A percentile compares a stretch with the other conserved stretches of the same genome.
Evolutionary conservation across 2,797 vertebrate genomes (phyloP).

Genomic region (Lagodon rhomboides): DNA sequence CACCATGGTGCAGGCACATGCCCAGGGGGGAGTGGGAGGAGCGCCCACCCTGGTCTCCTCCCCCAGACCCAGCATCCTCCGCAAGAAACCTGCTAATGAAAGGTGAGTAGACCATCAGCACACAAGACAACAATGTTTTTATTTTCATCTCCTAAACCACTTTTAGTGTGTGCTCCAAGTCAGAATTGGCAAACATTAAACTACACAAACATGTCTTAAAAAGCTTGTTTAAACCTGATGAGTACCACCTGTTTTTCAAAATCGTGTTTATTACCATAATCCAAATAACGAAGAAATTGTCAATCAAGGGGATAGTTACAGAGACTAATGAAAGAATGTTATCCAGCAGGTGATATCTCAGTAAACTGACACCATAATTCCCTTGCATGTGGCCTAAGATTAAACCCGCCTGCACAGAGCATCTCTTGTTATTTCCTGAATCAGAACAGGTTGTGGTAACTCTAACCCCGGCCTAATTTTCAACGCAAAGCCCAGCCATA

Average conservation of each 20-base stretch:
- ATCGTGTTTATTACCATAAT: background rate
- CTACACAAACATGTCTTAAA: background rate
- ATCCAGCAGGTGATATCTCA: background rate
- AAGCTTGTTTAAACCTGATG: background rate
- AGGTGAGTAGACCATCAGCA: conserved; percentile 83
- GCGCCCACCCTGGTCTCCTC: conserved; percentile 93
- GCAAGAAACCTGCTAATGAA: conserved; percentile 95
- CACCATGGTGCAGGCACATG: conserved; percentile 94
- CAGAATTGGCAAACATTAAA: background rate
- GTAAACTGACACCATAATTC: background rate
- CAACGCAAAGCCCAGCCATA: background rate
- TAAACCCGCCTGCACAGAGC: background rate
- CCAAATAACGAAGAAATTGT: background rate
- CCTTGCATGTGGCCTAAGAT: background rate
- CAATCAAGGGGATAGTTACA: background rate
- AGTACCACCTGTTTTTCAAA: background rate
- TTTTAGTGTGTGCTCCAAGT: background rate
- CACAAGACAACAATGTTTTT: background rate
- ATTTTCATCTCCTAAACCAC: background rate
- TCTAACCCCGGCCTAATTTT: background rate
- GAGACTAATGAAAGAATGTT: background rate
- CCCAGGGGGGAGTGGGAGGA: conserved; percentile 90
- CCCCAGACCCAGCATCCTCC: conserved; percentile 96
- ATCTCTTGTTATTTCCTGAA: background rate
- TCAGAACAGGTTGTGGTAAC: background rate